A percentile compares a stretch with the other conserved stretches of the same genome.
phyloP scores from a whole-genome alignment of 1,140 invertebrate species.

The Drosophila lacteicornis region DNA sequence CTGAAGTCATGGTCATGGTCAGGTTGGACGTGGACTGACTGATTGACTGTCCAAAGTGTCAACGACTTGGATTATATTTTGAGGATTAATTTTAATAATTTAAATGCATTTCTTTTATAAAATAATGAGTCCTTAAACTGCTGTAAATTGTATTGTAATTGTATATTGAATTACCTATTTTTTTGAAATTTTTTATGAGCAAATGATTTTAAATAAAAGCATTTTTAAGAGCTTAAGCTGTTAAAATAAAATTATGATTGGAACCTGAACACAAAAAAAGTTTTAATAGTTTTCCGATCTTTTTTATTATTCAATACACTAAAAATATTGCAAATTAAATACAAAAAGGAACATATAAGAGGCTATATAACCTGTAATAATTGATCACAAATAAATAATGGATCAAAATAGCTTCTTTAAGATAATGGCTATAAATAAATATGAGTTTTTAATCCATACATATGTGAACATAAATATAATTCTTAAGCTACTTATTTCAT shows the following conservation, averaged over 20 bases:
- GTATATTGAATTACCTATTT: not conserved
- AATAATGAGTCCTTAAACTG: not conserved
- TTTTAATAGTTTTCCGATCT: not conserved
- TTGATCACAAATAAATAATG: not conserved
- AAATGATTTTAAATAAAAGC: not conserved
- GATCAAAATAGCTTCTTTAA: not conserved
- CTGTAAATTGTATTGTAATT: too few species aligned
- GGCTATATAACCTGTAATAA: too few species aligned
- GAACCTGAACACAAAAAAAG: too few species aligned
- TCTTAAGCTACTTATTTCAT: constrained; percentile 23
- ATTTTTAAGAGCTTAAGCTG: not conserved
- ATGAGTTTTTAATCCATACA: not conserved
- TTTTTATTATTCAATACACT: not conserved
- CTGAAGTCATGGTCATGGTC: constrained; percentile 68
- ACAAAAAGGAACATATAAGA: not conserved
- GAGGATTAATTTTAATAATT: not conserved
- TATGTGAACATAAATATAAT: not conserved
- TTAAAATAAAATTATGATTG: too few species aligned
- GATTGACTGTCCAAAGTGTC: too few species aligned
- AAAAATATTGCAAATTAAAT: too few species aligned
- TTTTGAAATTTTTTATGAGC: too few species aligned
- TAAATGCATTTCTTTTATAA: too few species aligned
- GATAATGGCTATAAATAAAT: too few species aligned
- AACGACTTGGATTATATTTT: constrained; percentile 22
- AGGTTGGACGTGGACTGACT: not conserved